These are phyloP conservation scores for Agrochola litura DNA, from an alignment of 2,888 invertebrate genomes.

Conservation along the genomic window DNA sequence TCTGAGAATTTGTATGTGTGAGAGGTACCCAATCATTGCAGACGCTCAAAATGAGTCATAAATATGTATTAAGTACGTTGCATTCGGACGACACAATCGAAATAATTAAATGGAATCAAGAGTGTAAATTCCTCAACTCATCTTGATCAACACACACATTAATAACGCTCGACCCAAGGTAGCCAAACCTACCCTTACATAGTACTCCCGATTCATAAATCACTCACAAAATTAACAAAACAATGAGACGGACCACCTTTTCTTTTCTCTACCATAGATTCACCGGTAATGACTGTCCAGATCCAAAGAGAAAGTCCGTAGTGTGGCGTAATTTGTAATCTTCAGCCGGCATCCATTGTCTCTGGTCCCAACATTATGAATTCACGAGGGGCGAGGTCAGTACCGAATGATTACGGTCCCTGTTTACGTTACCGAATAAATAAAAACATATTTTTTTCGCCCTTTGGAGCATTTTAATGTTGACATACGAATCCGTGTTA, in stretches of 20 bases:
- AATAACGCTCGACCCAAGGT: slow-evolving; percentile 8
- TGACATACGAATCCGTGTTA: slow-evolving; percentile 30
- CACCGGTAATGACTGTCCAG: slow-evolving; percentile 30
- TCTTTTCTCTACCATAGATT: slow-evolving; percentile 24
- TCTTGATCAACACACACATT: slow-evolving; percentile 10
- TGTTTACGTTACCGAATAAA: slow-evolving; percentile 51
- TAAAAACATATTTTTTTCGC: slow-evolving; percentile 41
- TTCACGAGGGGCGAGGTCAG: slow-evolving; percentile 58
- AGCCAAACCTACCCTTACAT: neutral
- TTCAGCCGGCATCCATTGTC: slow-evolving; percentile 50
- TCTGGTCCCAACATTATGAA: slow-evolving; percentile 55
- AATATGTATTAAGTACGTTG: neutral
- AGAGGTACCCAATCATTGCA: neutral
- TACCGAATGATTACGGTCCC: slow-evolving; percentile 58
- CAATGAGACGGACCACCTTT: slow-evolving; percentile 25
- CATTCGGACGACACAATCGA: neutral
- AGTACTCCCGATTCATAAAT: slow-evolving; percentile 32
- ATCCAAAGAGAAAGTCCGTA: slow-evolving; percentile 24
- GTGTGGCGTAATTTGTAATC: slow-evolving; percentile 52
- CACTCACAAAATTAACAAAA: slow-evolving; percentile 44
- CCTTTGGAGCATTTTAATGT: slow-evolving; percentile 46
- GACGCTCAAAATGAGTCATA: neutral
- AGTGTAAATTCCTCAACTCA: slow-evolving; percentile 15
- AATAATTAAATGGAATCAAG: neutral
- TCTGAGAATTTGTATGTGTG: neutral